Conservation (phyloP, 1,140 invertebrate genomes). For the Diorhabda carinulata region DNA sequence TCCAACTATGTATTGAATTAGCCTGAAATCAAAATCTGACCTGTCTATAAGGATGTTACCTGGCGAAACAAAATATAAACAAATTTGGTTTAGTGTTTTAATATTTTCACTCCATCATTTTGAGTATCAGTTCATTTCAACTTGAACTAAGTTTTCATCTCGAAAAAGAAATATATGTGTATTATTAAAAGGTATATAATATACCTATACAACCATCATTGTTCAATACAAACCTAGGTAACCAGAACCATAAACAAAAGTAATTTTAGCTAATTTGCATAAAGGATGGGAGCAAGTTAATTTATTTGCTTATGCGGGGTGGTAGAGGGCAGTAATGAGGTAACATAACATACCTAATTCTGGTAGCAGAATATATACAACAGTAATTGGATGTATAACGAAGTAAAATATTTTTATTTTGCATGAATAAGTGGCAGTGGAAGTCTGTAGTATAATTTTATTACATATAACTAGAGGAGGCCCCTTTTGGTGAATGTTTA, state of each 20-base stretch:
- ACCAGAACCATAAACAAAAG: background rate
- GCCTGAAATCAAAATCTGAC: too few species aligned
- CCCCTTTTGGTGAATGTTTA: background rate
- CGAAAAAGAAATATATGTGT: too few species aligned
- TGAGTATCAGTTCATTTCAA: too few species aligned
- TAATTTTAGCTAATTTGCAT: background rate
- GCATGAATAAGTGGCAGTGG: background rate
- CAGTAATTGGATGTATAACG: constrained; percentile 2
- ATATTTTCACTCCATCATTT: too few species aligned
- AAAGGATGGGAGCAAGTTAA: background rate
- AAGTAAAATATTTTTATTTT: constrained; percentile 1
- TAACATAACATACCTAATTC: constrained; percentile 2
- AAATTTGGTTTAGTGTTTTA: too few species aligned
- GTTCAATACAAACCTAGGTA: background rate
- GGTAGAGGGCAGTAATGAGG: background rate
- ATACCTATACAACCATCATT: background rate
- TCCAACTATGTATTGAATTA: too few species aligned
- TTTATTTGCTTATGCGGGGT: background rate
- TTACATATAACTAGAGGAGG: background rate
- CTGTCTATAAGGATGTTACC: too few species aligned
- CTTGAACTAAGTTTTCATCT: too few species aligned
- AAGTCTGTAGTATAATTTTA: constrained; percentile 3
- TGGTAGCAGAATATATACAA: background rate
- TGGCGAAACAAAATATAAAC: too few species aligned
- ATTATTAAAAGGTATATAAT: too few species aligned